Evolutionary conservation across 2,888 invertebrate species (phyloP), one percentile per base, ranked within the genome.

Genomic region (Gari tellinella): DNA sequence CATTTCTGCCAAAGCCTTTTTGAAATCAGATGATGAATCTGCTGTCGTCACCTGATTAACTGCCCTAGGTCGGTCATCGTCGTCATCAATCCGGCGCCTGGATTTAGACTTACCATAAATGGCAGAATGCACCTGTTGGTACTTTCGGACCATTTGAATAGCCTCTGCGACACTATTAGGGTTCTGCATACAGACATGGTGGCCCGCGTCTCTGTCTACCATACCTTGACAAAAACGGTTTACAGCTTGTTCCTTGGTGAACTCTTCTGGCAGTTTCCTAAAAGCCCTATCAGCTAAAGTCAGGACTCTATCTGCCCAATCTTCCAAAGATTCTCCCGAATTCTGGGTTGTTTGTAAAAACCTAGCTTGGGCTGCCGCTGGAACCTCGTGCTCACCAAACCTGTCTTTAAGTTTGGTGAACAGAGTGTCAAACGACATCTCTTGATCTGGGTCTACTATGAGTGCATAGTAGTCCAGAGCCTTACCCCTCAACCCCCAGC

Each of bases 161-260:
- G 10, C 31, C 31, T 31, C 31, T 10, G 4, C 5, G 31, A 31
- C 31, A 7, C 5, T 7, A 31, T 31, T 10, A 31, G 31, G 31
- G 10, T 4, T 31, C 5, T 19, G n/a, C 48, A 51, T 65, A 17
- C 17, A 23, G 1, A 48, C 66, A 26, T 58, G 19, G 15, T 43
- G 58, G 5, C 66, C 58, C 5, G 66, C 58, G 1, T 66, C 66
- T 17, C 8, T 23, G 23, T 66, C 66, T 4, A 51, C 3, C 51
- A 66, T 10, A 21, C 51, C 66, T 17, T 51, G 43, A 17, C 57
- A 65, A 15, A 65, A 56, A 5, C 49, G 38, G 1, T 14, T 17
- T 12, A 66, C 55, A 0, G 43, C 65, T 25, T 57, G 65, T 1
- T 4, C 1, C n/a, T 17, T 23, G 12, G 37, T 12, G 31, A 57